These are phyloP conservation scores for Eudyptes chrysolophus DNA, from an alignment of 2,113 vertebrate genomes.

Conservation along the genomic window DNA sequence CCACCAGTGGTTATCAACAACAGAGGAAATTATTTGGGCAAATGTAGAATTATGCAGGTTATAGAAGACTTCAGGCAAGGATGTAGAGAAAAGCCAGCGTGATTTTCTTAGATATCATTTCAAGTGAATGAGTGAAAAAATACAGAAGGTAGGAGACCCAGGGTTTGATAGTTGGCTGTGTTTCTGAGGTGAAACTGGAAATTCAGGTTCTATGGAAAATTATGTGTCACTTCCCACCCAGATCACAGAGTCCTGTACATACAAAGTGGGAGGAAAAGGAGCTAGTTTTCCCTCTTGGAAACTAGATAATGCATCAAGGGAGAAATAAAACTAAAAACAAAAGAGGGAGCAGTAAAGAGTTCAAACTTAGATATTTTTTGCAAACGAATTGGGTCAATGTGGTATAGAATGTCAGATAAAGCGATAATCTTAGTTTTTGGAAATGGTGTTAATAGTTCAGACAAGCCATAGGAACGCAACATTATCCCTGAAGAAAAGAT, in stretches of 20 bases:
- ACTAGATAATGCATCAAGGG: background rate
- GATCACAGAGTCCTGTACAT: background rate
- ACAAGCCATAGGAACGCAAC: background rate
- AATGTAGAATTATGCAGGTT: background rate
- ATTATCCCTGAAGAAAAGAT: background rate
- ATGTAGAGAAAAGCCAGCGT: background rate
- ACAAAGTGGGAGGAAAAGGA: background rate
- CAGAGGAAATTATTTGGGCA: conserved; percentile 6
- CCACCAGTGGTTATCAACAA: background rate
- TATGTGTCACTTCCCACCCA: background rate
- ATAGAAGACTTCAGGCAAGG: background rate
- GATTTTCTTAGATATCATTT: background rate
- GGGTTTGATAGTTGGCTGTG: background rate
- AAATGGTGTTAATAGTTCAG: background rate
- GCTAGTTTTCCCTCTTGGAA: background rate
- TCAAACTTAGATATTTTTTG: background rate
- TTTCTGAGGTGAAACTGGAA: background rate
- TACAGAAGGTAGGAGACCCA: background rate
- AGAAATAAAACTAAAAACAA: background rate
- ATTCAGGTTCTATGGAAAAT: background rate
- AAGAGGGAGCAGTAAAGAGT: background rate
- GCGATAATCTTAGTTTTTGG: background rate
- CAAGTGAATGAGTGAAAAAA: background rate
- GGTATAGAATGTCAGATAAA: background rate
- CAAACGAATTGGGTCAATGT: background rate